phyloP scores from a whole-genome alignment of 2,113 vertebrate species.

The Microcebus jonahi region DNA sequence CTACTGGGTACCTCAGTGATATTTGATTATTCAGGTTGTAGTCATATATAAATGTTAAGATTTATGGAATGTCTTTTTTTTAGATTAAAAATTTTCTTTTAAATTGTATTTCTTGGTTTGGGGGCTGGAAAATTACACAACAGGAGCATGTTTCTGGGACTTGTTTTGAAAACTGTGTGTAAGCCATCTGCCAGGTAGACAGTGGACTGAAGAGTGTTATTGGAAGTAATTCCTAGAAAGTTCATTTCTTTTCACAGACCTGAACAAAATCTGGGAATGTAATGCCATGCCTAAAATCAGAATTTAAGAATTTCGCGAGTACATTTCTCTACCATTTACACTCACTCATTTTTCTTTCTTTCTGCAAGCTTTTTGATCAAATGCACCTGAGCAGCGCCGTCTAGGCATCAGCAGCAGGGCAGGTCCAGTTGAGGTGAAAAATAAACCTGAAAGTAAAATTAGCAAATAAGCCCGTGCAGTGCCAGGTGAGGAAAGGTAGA shows the following conservation, averaged over 20 bases:
- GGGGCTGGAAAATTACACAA: neutral
- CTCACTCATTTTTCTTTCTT: neutral
- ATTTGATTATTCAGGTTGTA: neutral
- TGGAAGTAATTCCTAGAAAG: neutral
- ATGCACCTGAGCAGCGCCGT: neutral
- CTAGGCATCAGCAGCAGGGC: neutral
- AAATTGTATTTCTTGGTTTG: conserved; percentile 25
- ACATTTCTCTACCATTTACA: neutral
- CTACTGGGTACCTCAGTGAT: neutral
- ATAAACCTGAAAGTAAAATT: neutral
- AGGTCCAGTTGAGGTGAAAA: neutral
- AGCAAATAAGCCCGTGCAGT: neutral
- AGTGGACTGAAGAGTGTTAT: neutral
- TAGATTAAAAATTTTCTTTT: neutral
- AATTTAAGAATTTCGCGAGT: neutral
- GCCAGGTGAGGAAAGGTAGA: neutral
- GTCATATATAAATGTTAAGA: neutral
- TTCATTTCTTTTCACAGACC: neutral
- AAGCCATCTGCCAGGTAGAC: neutral
- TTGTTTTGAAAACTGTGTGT: neutral
- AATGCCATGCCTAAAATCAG: neutral
- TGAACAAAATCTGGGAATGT: neutral
- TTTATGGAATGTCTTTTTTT: neutral
- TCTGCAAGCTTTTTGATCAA: neutral
- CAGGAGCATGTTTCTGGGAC: neutral